These are phyloP conservation scores for Zaprionus tsacasi DNA, from an alignment of 1,140 invertebrate genomes.

Conservation along the genomic window DNA sequence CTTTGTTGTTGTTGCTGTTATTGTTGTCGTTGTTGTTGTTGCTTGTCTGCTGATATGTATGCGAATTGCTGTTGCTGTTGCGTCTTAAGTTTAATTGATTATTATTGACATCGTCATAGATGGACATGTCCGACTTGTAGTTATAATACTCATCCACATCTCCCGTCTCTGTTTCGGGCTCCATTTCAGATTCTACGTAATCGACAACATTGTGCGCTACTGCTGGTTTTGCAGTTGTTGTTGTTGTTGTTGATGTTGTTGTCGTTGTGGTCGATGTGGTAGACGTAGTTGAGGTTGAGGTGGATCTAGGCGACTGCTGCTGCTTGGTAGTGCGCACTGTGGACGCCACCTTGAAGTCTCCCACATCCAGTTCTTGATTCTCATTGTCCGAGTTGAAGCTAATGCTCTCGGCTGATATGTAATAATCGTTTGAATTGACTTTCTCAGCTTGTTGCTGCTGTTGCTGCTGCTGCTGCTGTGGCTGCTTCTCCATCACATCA, in stretches of 20 bases:
- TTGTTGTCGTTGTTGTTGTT: constrained; percentile 39
- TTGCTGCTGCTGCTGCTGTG: constrained; percentile 17
- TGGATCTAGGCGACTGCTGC: not conserved
- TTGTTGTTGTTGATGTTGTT: constrained; percentile 54
- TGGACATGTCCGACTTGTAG: constrained; percentile 77
- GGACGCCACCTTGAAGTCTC: constrained; percentile 66
- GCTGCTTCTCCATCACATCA: constrained; percentile 35
- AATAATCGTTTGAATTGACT: constrained; percentile 83
- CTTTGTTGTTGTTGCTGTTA: constrained; percentile 32
- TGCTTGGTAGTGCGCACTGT: constrained; percentile 23
- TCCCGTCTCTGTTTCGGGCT: not conserved
- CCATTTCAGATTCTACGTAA: constrained; percentile 27
- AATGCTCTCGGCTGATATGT: constrained; percentile 82
- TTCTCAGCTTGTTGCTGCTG: constrained; percentile 40
- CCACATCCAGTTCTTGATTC: constrained; percentile 60
- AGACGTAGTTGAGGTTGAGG: constrained; percentile 8
- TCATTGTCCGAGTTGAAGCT: constrained; percentile 68
- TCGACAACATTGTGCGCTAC: constrained; percentile 33
- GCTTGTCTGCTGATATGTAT: constrained; percentile 78
- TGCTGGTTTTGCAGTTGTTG: constrained; percentile 14
- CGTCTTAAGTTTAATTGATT: constrained; percentile 82
- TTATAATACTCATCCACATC: constrained; percentile 64
- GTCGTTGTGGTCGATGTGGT: constrained; percentile 6
- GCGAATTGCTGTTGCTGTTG: constrained; percentile 61
- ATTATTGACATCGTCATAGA: constrained; percentile 81